Base-by-base conservation (phyloP, 23 tunicate genomes). In the Styela clava region DNA sequence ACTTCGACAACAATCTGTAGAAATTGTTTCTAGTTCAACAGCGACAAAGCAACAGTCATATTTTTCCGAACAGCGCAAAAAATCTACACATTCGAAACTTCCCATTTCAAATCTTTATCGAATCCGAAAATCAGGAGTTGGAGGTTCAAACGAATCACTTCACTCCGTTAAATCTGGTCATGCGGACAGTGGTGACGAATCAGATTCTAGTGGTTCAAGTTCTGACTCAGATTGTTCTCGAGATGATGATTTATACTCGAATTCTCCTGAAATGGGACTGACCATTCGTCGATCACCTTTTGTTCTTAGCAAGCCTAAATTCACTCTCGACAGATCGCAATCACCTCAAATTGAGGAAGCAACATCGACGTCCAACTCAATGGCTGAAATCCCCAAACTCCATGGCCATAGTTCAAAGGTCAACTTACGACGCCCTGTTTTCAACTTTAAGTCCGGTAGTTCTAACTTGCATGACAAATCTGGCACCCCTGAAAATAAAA, bases 81-180 rank as follows among this genome's bases (percentile, higher is more conserved):
- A 67, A 67, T 16, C 31, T 12, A 67, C 19, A 19, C 30, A 67
- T 19, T 67, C 71, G 16, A 67, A 67, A 25, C 30, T 67, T 22
- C 22, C 71, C 31, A 22, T 16, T 25, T 67, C 71, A 16, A 67
- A 67, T 24, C 24, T 67, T 16, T 67, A 67, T 67, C 19, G 71
- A 67, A 67, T 67, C 31, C 71, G 71, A 67, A 67, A 67, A 12
- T 67, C 71, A 16, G 56, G 56, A 5, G 16, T 67, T 25, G 71
- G 71, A 22, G 71, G 31, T 29, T 67, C 71, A 0, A 67, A 67
- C 71, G 71, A 67, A 16, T 67, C 71, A 18, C 71, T 67, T 1
- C 30, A 67, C 24, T 25, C 71, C 0, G 71, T 67, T 29, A 29
- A 67, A 25, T 67, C 71, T 67, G 24, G 16, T 18, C 22, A 22